Base-by-base conservation (phyloP, 2,797 vertebrate species). In the Astyanax mexicanus region DNA sequence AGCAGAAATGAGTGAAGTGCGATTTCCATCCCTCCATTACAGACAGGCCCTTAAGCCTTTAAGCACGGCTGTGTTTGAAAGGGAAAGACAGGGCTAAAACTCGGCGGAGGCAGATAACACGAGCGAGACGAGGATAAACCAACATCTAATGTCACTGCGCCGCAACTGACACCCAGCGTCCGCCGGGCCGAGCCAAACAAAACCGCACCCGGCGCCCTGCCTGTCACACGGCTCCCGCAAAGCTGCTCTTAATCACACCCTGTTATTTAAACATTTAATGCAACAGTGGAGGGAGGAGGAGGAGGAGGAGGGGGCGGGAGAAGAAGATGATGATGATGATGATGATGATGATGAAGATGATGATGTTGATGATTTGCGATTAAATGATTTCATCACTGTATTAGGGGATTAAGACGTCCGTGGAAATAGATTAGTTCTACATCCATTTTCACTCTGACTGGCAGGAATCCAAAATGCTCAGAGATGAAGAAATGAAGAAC, bases 371-470 rank as follows among this genome's bases (percentile, higher is more conserved):
- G 91, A 90, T 89, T 91, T 88, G 87, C 91, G 92, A 93, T 93
- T 93, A 92, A 92, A 92, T 84, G 88, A 93, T 91, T 90, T 90
- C 91, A 90, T 90, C 88, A 87, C 88, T 89, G 88, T 91, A 89
- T 84, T 86, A 83, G 69, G 82, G 91, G 91, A 93, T 93, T 93
- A 93, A 86, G 86, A 91, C 84, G 74, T 85, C 86, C 90, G 84
- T 92, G 89, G 87, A 92, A 93, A 92, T 91, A 91, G 89, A 93
- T 93, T 93, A 90, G 90, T 92, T 92, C 89, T 91, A 89, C 88
- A 88, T 92, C 81, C 83, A 82, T 83, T 90, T 90, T 86, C 88
- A 90, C 91, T 86, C 78, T 90, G 92, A 93, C 82, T 93, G 93
- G 91, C 91, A 89, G 87, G 79, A 78, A 88, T 92, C 92, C 90